Evolutionary conservation across 2,888 invertebrate genomes (phyloP).

Genomic region (Heteropelma amictum): DNA sequence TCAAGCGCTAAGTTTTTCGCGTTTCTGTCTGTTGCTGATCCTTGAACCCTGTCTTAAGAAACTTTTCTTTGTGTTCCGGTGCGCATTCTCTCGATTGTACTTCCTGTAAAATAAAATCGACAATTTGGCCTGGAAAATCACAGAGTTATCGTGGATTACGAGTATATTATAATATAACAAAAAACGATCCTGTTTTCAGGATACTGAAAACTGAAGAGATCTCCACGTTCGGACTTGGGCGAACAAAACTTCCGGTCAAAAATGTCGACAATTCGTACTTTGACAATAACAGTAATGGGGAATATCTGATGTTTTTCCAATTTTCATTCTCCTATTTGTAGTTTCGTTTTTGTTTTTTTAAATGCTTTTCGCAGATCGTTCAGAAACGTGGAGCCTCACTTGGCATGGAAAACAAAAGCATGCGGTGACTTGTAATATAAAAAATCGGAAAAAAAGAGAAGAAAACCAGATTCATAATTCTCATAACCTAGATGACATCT

Average conservation of each 20-base stretch:
- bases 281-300: no score
- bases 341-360: no score
- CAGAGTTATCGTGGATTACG: not conserved
- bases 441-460: not conserved
- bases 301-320: no score
- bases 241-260: no score
- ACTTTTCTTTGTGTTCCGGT: slow-evolving; percentile 47
- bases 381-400: no score
- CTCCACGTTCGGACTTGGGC: no score
- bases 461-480: slow-evolving; percentile 38
- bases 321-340: no score
- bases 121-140: not conserved
- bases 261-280: no score
- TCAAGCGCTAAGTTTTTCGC: slow-evolving; percentile 65
- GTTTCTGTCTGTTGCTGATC: slow-evolving; percentile 60
- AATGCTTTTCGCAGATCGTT: not conserved
- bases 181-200: no score
- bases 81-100: slow-evolving; percentile 60
- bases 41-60: slow-evolving; percentile 54
- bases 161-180: no score
- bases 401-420: not conserved
- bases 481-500: slow-evolving; percentile 60
- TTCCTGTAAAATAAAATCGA: slow-evolving; percentile 56
- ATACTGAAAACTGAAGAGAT: no score
- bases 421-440: not conserved